phyloP scores from a whole-genome alignment of 2,888 invertebrate genomes.

The Liposcelis brunnea region DNA sequence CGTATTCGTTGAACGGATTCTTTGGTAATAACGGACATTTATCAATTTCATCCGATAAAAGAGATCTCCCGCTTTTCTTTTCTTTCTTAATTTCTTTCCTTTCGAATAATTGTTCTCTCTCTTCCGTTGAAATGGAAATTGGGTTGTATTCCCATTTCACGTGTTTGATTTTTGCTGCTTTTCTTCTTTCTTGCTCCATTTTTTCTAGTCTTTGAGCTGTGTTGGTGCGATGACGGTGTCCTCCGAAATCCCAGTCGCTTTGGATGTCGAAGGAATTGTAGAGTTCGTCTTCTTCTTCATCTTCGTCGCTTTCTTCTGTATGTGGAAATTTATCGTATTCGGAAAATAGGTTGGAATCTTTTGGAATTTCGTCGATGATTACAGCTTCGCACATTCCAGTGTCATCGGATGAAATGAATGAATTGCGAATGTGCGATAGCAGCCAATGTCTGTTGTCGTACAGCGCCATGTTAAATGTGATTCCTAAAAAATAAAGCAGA shows the following conservation, averaged over 20 bases:
- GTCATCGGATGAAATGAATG: constrained; percentile 90
- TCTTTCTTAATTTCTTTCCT: constrained; percentile 19
- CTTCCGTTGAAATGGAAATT: constrained; percentile 30
- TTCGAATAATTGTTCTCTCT: constrained; percentile 36
- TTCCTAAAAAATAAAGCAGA: neutral
- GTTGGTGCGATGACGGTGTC: constrained; percentile 57
- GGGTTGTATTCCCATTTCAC: constrained; percentile 51
- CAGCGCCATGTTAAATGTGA: constrained; percentile 52
- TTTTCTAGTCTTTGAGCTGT: constrained; percentile 79
- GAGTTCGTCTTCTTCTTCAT: constrained; percentile 44
- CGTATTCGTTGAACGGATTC: constrained; percentile 78
- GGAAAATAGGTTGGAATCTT: constrained; percentile 36
- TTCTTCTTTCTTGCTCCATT: constrained; percentile 68
- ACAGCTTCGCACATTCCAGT: constrained; percentile 85
- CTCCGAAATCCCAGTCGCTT: constrained; percentile 30
- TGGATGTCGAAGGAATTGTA: constrained; percentile 66
- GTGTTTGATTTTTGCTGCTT: constrained; percentile 56
- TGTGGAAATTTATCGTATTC: constrained; percentile 54
- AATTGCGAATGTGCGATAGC: constrained; percentile 79
- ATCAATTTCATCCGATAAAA: constrained; percentile 56
- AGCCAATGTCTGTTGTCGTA: constrained; percentile 90
- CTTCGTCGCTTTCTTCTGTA: constrained; percentile 59
- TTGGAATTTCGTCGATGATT: constrained; percentile 68
- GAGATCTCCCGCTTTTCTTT: constrained; percentile 28
- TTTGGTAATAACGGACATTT: constrained; percentile 59